A percentile compares a stretch with the other conserved stretches of the same genome.
Conservation (phyloP, 1,140 invertebrate genomes). For the Drosophila sp. region DNA sequence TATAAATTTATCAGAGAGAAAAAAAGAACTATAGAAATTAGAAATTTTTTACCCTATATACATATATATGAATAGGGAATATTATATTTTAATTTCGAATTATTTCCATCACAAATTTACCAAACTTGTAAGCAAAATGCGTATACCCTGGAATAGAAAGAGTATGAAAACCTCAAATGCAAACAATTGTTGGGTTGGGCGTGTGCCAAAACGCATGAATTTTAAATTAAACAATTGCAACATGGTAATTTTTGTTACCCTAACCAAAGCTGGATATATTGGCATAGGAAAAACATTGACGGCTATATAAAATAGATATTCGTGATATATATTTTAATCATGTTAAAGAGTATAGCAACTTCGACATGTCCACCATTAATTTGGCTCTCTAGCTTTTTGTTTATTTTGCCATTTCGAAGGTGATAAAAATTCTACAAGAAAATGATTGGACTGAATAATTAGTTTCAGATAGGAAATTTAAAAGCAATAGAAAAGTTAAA, state of each 20-base stretch:
- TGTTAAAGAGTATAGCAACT: too few species aligned
- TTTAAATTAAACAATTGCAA: conserved; percentile 20
- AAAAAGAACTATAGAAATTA: too few species aligned
- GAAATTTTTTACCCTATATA: too few species aligned
- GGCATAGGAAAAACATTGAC: too few species aligned
- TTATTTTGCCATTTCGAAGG: background rate
- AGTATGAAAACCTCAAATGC: conserved; percentile 2
- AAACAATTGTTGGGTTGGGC: conserved; percentile 21
- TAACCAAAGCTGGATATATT: too few species aligned
- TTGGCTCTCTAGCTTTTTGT: background rate
- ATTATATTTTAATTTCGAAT: too few species aligned
- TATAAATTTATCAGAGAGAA: too few species aligned
- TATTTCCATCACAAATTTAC: background rate
- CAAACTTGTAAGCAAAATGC: background rate
- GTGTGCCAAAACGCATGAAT: conserved; percentile 18
- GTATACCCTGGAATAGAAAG: background rate
- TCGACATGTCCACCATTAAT: too few species aligned
- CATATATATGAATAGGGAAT: too few species aligned
- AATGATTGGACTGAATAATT: conserved; percentile 12
- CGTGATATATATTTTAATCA: too few species aligned
- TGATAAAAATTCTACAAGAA: conserved; percentile 17
- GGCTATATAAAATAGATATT: too few species aligned
- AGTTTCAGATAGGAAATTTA: conserved; percentile 11
- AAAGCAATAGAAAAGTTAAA: background rate
- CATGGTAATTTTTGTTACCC: conserved; percentile 2